These are phyloP conservation scores for Chamaea fasciata DNA, from an alignment of 2,113 vertebrate species.

Conservation along the genomic window DNA sequence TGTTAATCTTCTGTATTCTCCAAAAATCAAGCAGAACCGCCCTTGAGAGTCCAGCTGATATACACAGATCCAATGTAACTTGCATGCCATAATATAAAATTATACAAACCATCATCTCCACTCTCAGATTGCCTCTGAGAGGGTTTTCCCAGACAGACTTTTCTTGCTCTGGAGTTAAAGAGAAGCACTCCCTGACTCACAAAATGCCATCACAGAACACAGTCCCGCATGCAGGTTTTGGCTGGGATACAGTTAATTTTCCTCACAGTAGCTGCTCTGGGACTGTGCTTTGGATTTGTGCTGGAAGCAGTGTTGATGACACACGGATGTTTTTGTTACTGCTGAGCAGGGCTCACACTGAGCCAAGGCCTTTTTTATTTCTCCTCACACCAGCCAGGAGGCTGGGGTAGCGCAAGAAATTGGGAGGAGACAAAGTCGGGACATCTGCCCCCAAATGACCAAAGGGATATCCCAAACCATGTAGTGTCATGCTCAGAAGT, in stretches of 20 bases:
- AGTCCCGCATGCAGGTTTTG: background rate
- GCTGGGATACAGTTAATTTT: background rate
- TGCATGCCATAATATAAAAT: background rate
- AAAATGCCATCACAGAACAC: background rate
- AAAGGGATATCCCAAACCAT: background rate
- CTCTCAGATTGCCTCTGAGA: background rate
- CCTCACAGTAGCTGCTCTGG: background rate
- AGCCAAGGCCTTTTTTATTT: background rate
- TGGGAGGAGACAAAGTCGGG: background rate
- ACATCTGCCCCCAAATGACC: background rate
- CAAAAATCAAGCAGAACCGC: background rate
- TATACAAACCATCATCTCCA: rapidly evolving
- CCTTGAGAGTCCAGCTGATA: background rate
- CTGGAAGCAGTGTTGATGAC: background rate
- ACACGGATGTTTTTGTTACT: background rate
- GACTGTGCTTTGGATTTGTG: background rate
- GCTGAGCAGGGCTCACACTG: background rate
- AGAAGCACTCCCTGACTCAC: background rate
- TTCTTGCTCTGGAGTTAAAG: background rate
- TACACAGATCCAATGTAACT: background rate
- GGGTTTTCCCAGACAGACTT: background rate
- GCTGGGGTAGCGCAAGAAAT: background rate
- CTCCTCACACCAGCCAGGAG: background rate
- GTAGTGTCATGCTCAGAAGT: background rate
- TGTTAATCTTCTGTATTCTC: background rate